Percentiles rank a stretch among this genome's conserved stretches.
phyloP scores from a whole-genome alignment of 2,797 vertebrate species.

The Enteromius afrohamiltoni region DNA sequence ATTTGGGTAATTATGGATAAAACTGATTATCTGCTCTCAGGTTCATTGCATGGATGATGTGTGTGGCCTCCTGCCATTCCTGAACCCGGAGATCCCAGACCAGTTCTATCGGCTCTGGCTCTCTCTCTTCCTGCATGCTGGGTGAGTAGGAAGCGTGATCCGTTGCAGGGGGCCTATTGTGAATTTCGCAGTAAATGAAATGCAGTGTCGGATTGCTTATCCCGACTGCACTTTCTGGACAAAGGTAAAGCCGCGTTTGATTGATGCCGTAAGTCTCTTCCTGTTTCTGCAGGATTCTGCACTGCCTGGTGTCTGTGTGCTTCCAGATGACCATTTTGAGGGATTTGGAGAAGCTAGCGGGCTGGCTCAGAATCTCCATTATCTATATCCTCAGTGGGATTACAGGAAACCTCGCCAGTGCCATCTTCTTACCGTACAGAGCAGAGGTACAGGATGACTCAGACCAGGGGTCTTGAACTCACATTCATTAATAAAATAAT shows the following conservation, averaged over 20 bases:
- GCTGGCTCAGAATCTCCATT: constrained; percentile 97
- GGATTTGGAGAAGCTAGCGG: constrained; percentile 96
- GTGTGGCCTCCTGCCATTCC: constrained; percentile 94
- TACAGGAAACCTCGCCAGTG: constrained; percentile 95
- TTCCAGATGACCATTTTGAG: constrained; percentile 98
- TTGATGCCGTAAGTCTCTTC: constrained; percentile 9
- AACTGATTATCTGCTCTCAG: constrained; percentile 68
- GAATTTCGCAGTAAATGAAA: constrained; percentile 14
- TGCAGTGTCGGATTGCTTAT: constrained; percentile 14
- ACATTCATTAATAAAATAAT: neutral
- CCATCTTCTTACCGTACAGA: constrained; percentile 96
- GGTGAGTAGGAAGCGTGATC: constrained; percentile 75
- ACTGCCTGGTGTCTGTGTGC: constrained; percentile 94
- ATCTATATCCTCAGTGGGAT: constrained; percentile 96
- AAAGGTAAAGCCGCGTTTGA: constrained; percentile 21
- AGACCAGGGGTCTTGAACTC: neutral
- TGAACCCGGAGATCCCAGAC: constrained; percentile 95
- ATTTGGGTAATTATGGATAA: constrained; percentile 16
- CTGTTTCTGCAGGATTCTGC: constrained; percentile 85
- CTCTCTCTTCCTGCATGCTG: constrained; percentile 95
- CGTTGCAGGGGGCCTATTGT: constrained; percentile 2
- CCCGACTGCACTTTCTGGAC: neutral
- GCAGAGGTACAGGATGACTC: constrained; percentile 62
- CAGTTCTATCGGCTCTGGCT: constrained; percentile 98
- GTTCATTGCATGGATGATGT: constrained; percentile 98